phyloP scores from a whole-genome alignment of 2,113 vertebrate genomes.

The Platichthys flesus region DNA sequence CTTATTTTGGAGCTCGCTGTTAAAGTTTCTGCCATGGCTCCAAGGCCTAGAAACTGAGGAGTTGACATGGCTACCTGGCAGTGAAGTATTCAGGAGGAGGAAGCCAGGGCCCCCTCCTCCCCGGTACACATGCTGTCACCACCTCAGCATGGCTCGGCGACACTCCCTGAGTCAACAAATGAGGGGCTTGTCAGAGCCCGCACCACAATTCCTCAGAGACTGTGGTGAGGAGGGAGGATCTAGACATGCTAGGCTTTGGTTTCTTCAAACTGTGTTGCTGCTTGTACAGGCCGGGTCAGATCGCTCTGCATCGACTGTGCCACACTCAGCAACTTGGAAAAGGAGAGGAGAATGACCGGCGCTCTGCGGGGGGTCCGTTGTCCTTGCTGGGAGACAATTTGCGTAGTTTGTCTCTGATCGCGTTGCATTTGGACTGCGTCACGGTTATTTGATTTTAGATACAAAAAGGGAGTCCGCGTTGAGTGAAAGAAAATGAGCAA shows the following conservation, averaged over 20 bases:
- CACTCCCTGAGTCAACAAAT: constrained; percentile 84
- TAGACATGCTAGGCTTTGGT: constrained; percentile 69
- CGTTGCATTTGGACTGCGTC: constrained; percentile 6
- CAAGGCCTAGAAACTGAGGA: constrained; percentile 44
- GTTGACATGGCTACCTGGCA: constrained; percentile 72
- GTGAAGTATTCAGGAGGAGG: constrained; percentile 63
- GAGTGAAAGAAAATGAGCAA: constrained; percentile 16
- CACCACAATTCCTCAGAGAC: constrained; percentile 78
- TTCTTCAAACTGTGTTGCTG: constrained; percentile 71
- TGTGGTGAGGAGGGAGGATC: constrained; percentile 73
- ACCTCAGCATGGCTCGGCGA: constrained; percentile 77
- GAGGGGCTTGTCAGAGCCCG: constrained; percentile 79
- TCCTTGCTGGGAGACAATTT: constrained; percentile 35
- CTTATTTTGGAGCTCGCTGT: constrained; percentile 49
- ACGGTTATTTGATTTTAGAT: constrained; percentile 10
- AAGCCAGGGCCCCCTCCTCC: constrained; percentile 34
- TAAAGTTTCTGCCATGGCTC: constrained; percentile 48
- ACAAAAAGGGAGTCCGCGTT: not conserved
- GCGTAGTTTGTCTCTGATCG: constrained; percentile 13
- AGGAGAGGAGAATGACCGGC: constrained; percentile 34
- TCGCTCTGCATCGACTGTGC: constrained; percentile 28
- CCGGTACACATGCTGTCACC: constrained; percentile 71
- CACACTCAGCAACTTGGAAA: constrained; percentile 27
- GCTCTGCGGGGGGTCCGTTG: constrained; percentile 31
- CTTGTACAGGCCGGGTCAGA: constrained; percentile 39